These are phyloP conservation scores for Neoscelio sp. DNA, from an alignment of 2,888 invertebrate genomes.

Conservation along the genomic window DNA sequence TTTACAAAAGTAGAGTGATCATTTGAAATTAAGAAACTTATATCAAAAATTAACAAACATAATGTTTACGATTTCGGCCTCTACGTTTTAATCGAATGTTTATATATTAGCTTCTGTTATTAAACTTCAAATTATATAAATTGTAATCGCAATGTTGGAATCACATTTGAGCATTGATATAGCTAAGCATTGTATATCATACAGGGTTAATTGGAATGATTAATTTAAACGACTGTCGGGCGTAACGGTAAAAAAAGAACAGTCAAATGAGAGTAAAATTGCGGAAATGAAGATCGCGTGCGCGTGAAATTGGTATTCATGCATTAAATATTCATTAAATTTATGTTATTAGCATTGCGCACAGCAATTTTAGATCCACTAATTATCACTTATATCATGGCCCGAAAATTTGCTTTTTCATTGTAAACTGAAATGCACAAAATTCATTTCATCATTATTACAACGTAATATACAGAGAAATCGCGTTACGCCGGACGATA, in stretches of 20 bases:
- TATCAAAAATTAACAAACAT: too few relatives aligned
- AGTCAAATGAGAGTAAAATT: slow-evolving; percentile 38
- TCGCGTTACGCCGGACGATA: not conserved
- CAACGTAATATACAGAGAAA: not conserved
- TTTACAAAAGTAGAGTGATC: too few relatives aligned
- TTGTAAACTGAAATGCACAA: slow-evolving; percentile 1
- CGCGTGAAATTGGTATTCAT: slow-evolving; percentile 42
- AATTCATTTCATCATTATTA: slow-evolving; percentile 20
- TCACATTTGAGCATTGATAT: slow-evolving; percentile 21
- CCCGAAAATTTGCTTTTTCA: slow-evolving; percentile 21
- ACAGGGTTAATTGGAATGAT: slow-evolving; percentile 52
- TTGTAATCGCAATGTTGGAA: slow-evolving; percentile 35
- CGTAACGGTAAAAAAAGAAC: slow-evolving; percentile 20
- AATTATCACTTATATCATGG: slow-evolving; percentile 28
- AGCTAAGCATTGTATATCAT: slow-evolving; percentile 36
- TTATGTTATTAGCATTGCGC: slow-evolving; percentile 29
- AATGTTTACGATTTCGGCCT: slow-evolving; percentile 1
- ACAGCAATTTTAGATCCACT: slow-evolving; percentile 10
- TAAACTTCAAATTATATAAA: slow-evolving; percentile 34
- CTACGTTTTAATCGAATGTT: slow-evolving; percentile 24
- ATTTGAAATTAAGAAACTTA: too few relatives aligned
- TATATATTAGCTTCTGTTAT: slow-evolving; percentile 17
- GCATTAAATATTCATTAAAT: slow-evolving; percentile 55
- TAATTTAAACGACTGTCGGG: slow-evolving; percentile 43
- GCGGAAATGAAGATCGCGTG: slow-evolving; percentile 29